Evolutionary conservation across 2,888 invertebrate genomes (phyloP).

Genomic region (Cactoblastis cactorum): DNA sequence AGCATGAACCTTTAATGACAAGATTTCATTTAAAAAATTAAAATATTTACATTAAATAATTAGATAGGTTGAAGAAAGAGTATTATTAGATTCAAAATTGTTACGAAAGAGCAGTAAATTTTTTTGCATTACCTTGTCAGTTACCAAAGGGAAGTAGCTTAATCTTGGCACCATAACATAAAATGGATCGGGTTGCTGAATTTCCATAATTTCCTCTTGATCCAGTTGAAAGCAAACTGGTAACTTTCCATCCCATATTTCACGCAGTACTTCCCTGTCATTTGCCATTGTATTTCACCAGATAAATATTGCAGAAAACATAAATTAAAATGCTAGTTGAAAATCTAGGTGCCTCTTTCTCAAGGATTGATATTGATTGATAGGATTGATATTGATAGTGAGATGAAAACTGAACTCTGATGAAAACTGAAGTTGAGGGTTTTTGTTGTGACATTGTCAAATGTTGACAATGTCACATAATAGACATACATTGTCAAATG

Average conservation of each 20-base stretch:
- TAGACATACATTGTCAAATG: too few species aligned
- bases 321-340: not conserved
- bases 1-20: too few species aligned
- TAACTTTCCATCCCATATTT: conserved; percentile 97
- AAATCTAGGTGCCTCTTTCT: too few species aligned
- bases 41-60: too few species aligned
- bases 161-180: conserved; percentile 96
- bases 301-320: not conserved
- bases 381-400: too few species aligned
- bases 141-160: conserved; percentile 96
- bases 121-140: conserved; percentile 87
- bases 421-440: too few species aligned
- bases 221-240: conserved; percentile 95
- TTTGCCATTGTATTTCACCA: conserved; percentile 85
- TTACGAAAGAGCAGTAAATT: not conserved
- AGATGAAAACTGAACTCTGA: too few species aligned
- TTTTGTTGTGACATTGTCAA: too few species aligned
- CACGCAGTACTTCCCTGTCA: conserved; percentile 95
- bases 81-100: not conserved
- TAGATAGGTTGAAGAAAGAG: too few species aligned
- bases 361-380: too few species aligned
- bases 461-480: too few species aligned
- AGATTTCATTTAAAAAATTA: too few species aligned
- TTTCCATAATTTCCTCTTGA: conserved; percentile 91
- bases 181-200: conserved; percentile 94